Evolutionary conservation across 2,888 invertebrate genomes (phyloP).

Genomic region (Helobdella robusta): DNA sequence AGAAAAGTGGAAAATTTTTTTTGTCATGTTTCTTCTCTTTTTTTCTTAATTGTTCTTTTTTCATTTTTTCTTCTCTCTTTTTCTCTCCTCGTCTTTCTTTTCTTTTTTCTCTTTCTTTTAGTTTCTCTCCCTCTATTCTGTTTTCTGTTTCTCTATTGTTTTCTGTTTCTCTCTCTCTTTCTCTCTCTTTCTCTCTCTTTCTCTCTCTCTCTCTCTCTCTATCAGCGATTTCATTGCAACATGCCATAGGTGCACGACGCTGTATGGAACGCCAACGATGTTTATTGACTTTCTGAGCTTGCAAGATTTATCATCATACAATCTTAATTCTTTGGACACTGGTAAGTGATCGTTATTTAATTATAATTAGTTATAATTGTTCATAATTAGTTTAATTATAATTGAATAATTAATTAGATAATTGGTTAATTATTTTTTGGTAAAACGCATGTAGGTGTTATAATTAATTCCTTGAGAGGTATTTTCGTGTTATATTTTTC

Average conservation of each 20-base stretch:
- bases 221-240: too few relatives aligned
- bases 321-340: constrained; percentile 43
- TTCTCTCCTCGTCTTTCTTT: too few relatives aligned
- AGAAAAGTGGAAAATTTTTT: constrained; percentile 53
- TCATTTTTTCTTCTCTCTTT: too few relatives aligned
- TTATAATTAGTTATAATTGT: not conserved
- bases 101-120: too few relatives aligned
- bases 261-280: constrained; percentile 78
- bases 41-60: too few relatives aligned
- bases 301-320: constrained; percentile 46
- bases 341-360: constrained; percentile 26
- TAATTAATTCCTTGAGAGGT: too few relatives aligned
- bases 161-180: too few relatives aligned
- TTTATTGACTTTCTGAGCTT: constrained; percentile 63
- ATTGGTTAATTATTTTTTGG: not conserved
- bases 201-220: too few relatives aligned
- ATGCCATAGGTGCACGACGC: constrained; percentile 64
- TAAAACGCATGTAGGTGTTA: constrained; percentile 54
- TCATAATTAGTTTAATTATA: not conserved
- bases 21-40: not conserved
- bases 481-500: too few relatives aligned
- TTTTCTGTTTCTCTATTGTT: too few relatives aligned
- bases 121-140: too few relatives aligned
- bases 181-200: too few relatives aligned
- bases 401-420: not conserved